These are phyloP conservation scores for Marmota monax DNA, from an alignment of 2,113 vertebrate genomes.

Conservation along the genomic window DNA sequence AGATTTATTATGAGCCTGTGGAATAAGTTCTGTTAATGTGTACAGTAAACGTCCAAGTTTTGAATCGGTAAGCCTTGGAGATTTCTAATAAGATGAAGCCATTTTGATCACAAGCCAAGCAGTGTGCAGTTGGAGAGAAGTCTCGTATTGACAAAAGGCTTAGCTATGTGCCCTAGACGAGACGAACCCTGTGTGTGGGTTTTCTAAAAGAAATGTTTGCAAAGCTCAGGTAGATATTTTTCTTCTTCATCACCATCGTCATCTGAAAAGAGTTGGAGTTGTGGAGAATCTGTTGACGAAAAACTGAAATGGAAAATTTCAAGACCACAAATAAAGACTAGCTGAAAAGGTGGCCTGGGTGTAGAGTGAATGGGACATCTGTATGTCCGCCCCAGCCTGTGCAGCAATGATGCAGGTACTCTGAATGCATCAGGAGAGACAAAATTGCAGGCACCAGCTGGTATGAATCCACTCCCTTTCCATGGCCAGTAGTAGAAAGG, in stretches of 20 bases:
- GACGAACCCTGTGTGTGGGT: slow-evolving; percentile 70
- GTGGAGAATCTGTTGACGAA: slow-evolving; percentile 52
- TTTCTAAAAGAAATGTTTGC: slow-evolving; percentile 66
- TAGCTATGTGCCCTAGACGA: slow-evolving; percentile 86
- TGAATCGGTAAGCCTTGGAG: slow-evolving; percentile 89
- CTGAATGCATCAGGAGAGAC: neutral
- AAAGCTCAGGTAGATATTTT: slow-evolving; percentile 65
- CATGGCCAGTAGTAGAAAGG: neutral
- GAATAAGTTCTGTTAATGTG: slow-evolving; percentile 92
- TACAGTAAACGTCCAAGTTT: slow-evolving; percentile 89
- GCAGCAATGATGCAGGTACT: neutral
- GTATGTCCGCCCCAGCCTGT: neutral
- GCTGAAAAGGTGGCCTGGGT: neutral
- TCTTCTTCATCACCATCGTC: slow-evolving; percentile 57
- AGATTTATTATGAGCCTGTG: slow-evolving; percentile 93
- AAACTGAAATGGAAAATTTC: slow-evolving; percentile 70
- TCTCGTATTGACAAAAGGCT: slow-evolving; percentile 88
- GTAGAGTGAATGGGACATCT: slow-evolving; percentile 54
- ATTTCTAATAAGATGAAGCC: slow-evolving; percentile 92
- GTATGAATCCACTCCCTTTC: neutral
- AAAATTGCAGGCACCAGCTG: neutral
- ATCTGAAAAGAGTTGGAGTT: slow-evolving; percentile 46
- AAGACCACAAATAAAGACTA: slow-evolving; percentile 54
- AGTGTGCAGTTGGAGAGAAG: slow-evolving; percentile 85
- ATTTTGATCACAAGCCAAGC: slow-evolving; percentile 90